Percentiles rank a stretch among this genome's conserved stretches.
Conservation (phyloP, 2,113 vertebrate genomes). For the human region DNA sequence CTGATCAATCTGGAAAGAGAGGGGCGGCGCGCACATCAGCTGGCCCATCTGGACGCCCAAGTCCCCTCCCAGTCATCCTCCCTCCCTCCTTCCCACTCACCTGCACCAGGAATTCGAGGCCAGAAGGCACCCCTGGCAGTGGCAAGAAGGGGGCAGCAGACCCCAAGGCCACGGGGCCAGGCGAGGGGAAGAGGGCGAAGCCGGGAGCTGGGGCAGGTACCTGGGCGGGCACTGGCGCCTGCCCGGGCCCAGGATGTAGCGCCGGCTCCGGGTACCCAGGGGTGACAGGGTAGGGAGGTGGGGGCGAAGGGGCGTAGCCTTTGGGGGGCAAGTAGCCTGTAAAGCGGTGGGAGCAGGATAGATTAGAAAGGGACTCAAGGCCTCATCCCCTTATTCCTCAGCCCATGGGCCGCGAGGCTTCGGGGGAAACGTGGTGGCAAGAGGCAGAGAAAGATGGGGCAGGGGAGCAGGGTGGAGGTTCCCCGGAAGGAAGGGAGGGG, state of each 20-base stretch:
- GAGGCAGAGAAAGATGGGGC: conserved; percentile 22
- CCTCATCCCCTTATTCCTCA: not conserved
- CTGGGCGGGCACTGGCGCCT: conserved; percentile 45
- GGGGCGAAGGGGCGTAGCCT: conserved; percentile 81
- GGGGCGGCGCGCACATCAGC: not conserved
- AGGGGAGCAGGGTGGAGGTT: conserved; percentile 58
- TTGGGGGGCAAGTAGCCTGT: conserved; percentile 71
- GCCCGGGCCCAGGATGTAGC: conserved; percentile 55
- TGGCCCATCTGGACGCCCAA: not conserved
- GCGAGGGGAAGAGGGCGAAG: conserved; percentile 81
- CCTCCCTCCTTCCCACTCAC: conserved; percentile 73
- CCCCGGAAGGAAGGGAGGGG: conserved; percentile 60
- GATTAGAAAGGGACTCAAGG: not conserved
- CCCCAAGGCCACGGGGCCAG: conserved; percentile 65
- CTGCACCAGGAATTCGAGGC: conserved; percentile 91
- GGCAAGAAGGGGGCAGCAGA: conserved; percentile 68
- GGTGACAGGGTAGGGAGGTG: conserved; percentile 82
- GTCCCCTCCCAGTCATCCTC: not conserved
- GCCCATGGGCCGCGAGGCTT: not conserved
- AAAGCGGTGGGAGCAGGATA: not conserved
- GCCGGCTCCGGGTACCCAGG: conserved; percentile 63
- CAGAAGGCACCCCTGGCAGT: conserved; percentile 85
- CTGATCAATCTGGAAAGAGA: conserved; percentile 89
- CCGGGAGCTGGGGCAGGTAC: conserved; percentile 78
- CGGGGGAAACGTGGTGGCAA: not conserved